A percentile compares a stretch with the other conserved stretches of the same genome.
Conservation (phyloP, 2,797 vertebrate species). For the Clamator glandarius region DNA sequence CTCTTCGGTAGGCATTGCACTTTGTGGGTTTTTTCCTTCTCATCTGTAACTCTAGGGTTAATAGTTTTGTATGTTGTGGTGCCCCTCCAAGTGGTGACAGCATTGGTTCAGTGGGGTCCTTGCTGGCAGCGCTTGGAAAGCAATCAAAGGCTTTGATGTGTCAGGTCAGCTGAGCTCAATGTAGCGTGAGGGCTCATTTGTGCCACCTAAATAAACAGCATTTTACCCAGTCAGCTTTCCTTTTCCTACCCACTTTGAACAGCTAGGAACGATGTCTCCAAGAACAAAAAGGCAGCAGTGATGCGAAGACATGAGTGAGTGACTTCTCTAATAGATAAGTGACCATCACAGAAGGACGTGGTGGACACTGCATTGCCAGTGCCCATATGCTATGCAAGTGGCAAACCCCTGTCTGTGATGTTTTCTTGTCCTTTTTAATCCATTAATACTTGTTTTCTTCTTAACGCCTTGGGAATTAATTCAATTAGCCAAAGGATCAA, state of each 20-base stretch:
- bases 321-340: background rate
- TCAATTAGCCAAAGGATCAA: background rate
- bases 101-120: background rate
- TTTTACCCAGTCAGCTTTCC: slow-evolving; percentile 29
- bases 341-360: background rate
- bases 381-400: background rate
- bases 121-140: background rate
- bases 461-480: background rate
- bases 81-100: background rate
- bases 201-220: background rate
- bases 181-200: background rate
- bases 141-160: slow-evolving; percentile 27
- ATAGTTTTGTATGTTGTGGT: fast-evolving
- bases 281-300: background rate
- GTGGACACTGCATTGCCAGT: background rate
- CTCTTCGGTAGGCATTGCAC: background rate
- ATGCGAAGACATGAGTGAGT: background rate
- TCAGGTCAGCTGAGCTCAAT: slow-evolving; percentile 48
- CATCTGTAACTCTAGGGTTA: background rate
- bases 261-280: background rate
- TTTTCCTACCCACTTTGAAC: background rate
- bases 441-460: background rate
- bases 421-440: background rate
- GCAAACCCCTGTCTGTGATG: background rate
- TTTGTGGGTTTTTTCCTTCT: background rate